Percentiles rank a stretch among this genome's conserved stretches.
Evolutionary conservation across 2,797 vertebrate genomes (phyloP).

Genomic region (Lithobates sylvaticus): DNA sequence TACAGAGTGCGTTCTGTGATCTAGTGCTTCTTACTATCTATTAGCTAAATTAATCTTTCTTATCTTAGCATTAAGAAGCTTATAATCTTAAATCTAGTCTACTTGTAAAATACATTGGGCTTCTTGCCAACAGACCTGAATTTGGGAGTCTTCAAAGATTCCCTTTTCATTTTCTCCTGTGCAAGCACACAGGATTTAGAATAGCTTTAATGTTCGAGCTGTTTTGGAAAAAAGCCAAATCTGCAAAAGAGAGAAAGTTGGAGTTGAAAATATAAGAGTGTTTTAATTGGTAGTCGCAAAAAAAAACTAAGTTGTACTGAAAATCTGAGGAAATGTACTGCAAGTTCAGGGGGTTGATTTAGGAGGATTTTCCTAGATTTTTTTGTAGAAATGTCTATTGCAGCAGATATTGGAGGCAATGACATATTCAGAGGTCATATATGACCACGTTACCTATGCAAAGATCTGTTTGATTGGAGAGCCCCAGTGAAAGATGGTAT

Average conservation of each 20-base stretch:
- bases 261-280: not conserved
- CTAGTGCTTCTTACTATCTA: conserved; percentile 11
- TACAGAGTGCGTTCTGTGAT: not conserved
- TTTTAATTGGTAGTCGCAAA: not conserved
- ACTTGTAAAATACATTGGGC: not conserved
- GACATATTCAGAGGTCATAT: not conserved
- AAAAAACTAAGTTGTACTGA: not conserved
- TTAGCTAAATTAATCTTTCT: not conserved
- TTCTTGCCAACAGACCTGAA: conserved; percentile 5
- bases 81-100: conserved; percentile 23
- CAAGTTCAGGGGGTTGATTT: not conserved
- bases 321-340: not conserved
- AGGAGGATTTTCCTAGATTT: not conserved
- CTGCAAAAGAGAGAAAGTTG: conserved; percentile 31
- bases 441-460: not conserved
- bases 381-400: not conserved
- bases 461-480: not conserved
- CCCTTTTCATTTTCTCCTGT: not conserved
- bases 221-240: conserved; percentile 29
- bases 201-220: conserved; percentile 8
- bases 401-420: not conserved
- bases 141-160: conserved; percentile 19
- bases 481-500: not conserved
- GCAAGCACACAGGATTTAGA: conserved; percentile 6
- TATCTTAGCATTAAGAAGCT: conserved; percentile 9